These are phyloP conservation scores for Gadopsis bispinosus DNA, from an alignment of 2,797 vertebrate genomes.

Conservation along the genomic window DNA sequence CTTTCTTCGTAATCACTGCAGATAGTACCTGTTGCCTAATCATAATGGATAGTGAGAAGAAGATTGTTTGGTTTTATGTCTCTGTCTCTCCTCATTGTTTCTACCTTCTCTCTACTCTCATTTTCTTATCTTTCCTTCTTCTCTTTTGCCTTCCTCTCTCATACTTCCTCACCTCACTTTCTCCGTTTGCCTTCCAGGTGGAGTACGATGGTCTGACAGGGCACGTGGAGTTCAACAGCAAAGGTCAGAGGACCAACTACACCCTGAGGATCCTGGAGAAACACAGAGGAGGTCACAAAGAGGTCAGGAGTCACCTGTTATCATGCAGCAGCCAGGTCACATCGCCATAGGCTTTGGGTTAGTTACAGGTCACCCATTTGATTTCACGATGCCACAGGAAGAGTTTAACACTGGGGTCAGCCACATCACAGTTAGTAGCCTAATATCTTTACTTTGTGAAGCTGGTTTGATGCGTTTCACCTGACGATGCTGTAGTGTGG, in stretches of 20 bases:
- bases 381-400: conserved; percentile 43
- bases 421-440: conserved; percentile 28
- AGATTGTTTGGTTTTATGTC: conserved; percentile 28
- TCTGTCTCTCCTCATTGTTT: conserved; percentile 28
- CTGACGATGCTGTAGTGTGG: conserved; percentile 3
- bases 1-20: conserved; percentile 38
- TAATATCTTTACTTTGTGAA: conserved; percentile 41
- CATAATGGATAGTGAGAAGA: conserved; percentile 30
- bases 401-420: conserved; percentile 64
- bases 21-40: conserved; percentile 38
- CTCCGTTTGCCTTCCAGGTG: conserved; percentile 81
- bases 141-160: background rate
- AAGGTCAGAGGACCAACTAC: conserved; percentile 96
- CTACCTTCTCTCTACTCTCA: conserved; percentile 2
- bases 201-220: conserved; percentile 94
- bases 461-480: conserved; percentile 25
- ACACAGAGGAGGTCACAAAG: conserved; percentile 89
- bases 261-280: conserved; percentile 93
- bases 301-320: conserved; percentile 85
- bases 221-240: conserved; percentile 95
- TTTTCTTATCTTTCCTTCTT: conserved; percentile 8
- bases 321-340: conserved; percentile 50
- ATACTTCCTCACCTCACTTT: conserved; percentile 30
- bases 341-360: conserved; percentile 38
- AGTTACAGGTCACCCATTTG: conserved; percentile 57